Base-by-base conservation (phyloP, 2,113 vertebrate species). In the Hippocampus abdominalis region DNA sequence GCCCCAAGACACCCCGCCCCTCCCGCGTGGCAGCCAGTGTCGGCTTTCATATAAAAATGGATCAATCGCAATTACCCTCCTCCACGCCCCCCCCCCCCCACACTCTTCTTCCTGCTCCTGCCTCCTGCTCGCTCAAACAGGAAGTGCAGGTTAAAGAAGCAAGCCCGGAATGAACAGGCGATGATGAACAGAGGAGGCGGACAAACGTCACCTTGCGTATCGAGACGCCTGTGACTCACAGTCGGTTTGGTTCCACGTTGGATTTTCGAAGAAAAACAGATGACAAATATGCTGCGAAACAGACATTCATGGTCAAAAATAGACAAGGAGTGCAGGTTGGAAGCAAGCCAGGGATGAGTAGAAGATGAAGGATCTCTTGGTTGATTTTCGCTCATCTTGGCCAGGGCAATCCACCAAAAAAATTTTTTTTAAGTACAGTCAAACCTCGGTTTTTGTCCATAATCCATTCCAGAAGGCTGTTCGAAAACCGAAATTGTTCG, bases 41-140 rank as follows among this genome's bases (percentile, higher is more conserved):
- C 84, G 78, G 72, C 82, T 88, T 86, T 88, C 84, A 88, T 89
- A 80, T 87, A 83, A 87, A 89, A 90, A 88, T 79, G 84, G 81
- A 90, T 89, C 87, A 74, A 69, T 89, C 75, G 82, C 78, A 78
- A 68, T 87, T 87, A 83, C 20, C 70, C 79, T 67, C 66, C 64
- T 68, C 66, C 40, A 46, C 61, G 9, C 9, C 66, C 25, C 61
- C 51, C 64, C 8, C 71, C 39, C 32, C 62, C 29, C 13, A 74
- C 10, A n/a, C 20, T 27, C 71, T 64, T 63, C 66, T 60, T 68
- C 66, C 73, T 49, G 64, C 75, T 69, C 67, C 29, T 73, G 65
- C 40, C 69, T 74, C 66, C 68, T 42, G 60, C 78, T 49, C 40
- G 70, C 48, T 76, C 32, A 76, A 21, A 46, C n/a, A 23, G 25